These are phyloP conservation scores for Calephelis perditalis DNA, from an alignment of 2,888 invertebrate species.

Conservation along the genomic window DNA sequence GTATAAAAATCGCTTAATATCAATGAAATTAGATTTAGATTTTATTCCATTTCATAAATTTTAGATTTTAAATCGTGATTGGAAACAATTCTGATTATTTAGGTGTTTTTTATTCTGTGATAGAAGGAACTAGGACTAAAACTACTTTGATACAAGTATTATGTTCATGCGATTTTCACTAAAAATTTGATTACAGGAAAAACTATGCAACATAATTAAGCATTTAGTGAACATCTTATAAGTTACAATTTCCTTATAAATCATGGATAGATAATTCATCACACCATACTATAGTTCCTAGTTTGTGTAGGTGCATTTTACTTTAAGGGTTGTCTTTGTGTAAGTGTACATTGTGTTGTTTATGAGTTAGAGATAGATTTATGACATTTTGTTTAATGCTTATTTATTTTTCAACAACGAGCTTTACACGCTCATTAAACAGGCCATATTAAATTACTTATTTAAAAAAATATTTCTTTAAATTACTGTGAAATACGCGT, in stretches of 20 bases:
- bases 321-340: slow-evolving; percentile 39
- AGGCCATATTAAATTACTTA: background rate
- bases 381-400: slow-evolving; percentile 17
- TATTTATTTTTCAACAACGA: slow-evolving; percentile 17
- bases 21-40: slow-evolving; percentile 14
- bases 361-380: slow-evolving; percentile 19
- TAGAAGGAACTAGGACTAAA: slow-evolving; percentile 60
- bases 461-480: background rate
- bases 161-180: slow-evolving; percentile 8
- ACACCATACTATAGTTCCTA: slow-evolving; percentile 59
- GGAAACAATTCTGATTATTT: slow-evolving; percentile 27
- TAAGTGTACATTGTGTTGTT: slow-evolving; percentile 27
- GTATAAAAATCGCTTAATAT: slow-evolving; percentile 8
- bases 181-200: background rate
- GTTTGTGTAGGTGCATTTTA: slow-evolving; percentile 70
- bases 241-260: background rate
- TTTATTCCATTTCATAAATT: slow-evolving; percentile 18
- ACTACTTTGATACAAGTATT: slow-evolving; percentile 21
- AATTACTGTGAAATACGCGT: background rate
- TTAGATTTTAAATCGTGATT: slow-evolving; percentile 17
- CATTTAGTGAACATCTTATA: background rate
- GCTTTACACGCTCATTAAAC: background rate
- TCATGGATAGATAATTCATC: slow-evolving; percentile 27
- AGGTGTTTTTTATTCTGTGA: slow-evolving; percentile 63
- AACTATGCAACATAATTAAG: slow-evolving; percentile 2